Evolutionary conservation across 2,888 invertebrate species (phyloP).

Genomic region (Mythimna loreyi): DNA sequence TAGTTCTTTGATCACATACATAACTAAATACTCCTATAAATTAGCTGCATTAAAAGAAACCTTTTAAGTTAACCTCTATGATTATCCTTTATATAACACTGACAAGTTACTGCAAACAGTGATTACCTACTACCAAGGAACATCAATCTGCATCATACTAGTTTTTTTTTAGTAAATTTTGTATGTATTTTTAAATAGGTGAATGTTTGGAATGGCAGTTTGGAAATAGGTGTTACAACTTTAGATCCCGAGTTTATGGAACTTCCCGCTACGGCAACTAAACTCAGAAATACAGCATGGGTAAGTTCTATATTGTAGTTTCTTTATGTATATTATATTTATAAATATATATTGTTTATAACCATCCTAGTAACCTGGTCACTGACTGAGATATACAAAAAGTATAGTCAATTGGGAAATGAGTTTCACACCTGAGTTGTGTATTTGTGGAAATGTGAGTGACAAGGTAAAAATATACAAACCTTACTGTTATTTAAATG

Average conservation of each 20-base stretch:
- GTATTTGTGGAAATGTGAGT: background rate
- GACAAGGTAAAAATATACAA: background rate
- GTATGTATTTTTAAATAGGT: conserved; percentile 88
- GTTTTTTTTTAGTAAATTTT: conserved; percentile 1
- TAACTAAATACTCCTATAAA: background rate
- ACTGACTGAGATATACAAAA: background rate
- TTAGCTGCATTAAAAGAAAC: background rate
- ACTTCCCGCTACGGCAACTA: conserved; percentile 96
- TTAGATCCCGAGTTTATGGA: conserved; percentile 97
- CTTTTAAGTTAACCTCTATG: too few species aligned
- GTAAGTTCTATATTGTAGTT: conserved; percentile 75
- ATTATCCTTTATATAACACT: background rate
- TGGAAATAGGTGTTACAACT: conserved; percentile 98
- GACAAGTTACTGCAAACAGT: background rate
- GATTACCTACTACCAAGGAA: background rate
- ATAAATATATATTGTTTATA: background rate
- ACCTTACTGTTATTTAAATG: background rate
- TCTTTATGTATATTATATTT: background rate
- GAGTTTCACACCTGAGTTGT: too few species aligned
- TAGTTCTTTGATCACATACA: background rate
- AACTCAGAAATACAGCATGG: conserved; percentile 96
- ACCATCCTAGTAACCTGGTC: background rate
- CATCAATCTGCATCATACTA: background rate
- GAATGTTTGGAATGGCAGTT: conserved; percentile 98
- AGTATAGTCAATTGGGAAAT: background rate